phyloP scores from a whole-genome alignment of 2,888 invertebrate species.

The Plebejus anna region DNA sequence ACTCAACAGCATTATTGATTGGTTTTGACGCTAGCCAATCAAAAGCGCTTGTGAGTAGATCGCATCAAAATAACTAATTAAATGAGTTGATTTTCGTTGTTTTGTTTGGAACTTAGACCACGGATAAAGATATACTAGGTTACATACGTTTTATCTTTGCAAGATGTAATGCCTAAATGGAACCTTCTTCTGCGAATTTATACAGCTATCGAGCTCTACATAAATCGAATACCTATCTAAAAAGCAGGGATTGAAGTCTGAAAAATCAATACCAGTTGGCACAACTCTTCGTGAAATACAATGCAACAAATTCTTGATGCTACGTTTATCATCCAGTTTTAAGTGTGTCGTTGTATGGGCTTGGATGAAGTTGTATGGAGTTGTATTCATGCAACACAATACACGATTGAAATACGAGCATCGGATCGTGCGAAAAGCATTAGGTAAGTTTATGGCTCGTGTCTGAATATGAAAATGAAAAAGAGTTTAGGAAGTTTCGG shows the following conservation, averaged over 20 bases:
- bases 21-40: too few relatives aligned
- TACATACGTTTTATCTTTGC: background rate
- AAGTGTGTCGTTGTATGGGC: background rate
- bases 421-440: constrained; percentile 9
- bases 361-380: background rate
- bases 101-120: too few relatives aligned
- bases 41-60: too few relatives aligned
- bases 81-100: too few relatives aligned
- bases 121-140: background rate
- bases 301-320: constrained; percentile 16
- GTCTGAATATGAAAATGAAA: background rate
- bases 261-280: constrained; percentile 15
- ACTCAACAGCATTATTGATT: too few relatives aligned
- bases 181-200: background rate
- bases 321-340: constrained; percentile 15
- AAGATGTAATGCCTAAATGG: background rate
- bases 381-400: constrained; percentile 11
- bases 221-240: background rate
- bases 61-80: too few relatives aligned
- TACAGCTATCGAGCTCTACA: background rate
- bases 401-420: constrained; percentile 20
- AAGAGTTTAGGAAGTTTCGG: background rate
- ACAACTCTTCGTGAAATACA: constrained; percentile 12
- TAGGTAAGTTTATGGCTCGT: constrained; percentile 8
- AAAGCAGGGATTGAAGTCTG: background rate